Percentiles rank a stretch among this genome's conserved stretches.
Evolutionary conservation across 2,113 vertebrate genomes (phyloP).

Genomic region (Phocoena phocoena): DNA sequence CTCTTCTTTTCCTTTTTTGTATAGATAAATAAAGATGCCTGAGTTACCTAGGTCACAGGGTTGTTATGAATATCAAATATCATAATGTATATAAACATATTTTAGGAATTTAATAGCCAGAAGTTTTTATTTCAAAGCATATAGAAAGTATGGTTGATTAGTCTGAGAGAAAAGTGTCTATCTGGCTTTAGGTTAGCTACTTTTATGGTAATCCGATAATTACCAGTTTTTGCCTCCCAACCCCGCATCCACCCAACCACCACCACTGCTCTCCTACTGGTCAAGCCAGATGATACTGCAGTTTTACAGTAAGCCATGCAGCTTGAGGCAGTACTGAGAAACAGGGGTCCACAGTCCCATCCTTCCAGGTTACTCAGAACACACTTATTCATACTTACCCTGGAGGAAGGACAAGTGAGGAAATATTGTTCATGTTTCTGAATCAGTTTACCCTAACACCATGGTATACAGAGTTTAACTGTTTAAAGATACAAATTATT

Average conservation of each 20-base stretch:
- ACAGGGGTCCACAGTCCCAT: neutral
- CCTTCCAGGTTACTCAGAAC: neutral
- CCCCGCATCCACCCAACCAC: neutral
- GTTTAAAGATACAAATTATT: neutral
- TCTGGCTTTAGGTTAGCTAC: neutral
- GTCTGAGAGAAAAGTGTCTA: neutral
- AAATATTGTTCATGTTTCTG: neutral
- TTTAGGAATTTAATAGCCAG: neutral
- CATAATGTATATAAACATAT: neutral
- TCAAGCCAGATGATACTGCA: neutral
- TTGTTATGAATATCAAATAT: neutral
- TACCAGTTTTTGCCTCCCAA: neutral
- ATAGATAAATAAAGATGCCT: neutral
- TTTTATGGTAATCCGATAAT: neutral
- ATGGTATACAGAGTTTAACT: neutral
- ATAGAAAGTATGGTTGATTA: neutral
- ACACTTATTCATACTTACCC: neutral
- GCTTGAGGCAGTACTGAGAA: neutral
- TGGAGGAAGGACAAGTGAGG: neutral
- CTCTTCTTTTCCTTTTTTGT: neutral
- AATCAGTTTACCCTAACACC: neutral
- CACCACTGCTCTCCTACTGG: neutral
- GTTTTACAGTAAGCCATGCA: neutral
- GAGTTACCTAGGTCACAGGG: neutral
- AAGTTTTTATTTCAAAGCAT: neutral